Conservation (phyloP, 2,888 invertebrate species). For the Conus canariensis region DNA sequence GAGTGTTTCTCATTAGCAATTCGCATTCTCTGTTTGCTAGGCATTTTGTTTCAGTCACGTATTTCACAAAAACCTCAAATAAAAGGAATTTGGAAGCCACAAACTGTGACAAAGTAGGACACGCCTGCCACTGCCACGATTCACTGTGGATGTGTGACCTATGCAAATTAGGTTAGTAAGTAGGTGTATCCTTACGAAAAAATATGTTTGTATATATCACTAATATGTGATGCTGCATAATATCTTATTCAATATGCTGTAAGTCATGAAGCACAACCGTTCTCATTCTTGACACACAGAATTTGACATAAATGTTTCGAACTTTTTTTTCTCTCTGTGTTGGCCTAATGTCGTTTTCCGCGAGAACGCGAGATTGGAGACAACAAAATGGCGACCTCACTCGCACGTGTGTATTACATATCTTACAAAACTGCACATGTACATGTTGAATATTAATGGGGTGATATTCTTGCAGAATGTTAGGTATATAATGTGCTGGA, state of each 20-base stretch:
- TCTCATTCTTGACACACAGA: background rate
- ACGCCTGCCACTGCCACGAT: constrained; percentile 44
- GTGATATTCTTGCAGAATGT: too few species aligned
- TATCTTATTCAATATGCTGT: background rate
- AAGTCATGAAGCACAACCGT: background rate
- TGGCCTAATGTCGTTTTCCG: background rate
- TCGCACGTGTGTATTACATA: constrained; percentile 35
- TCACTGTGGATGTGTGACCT: constrained; percentile 43
- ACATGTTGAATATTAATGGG: too few species aligned
- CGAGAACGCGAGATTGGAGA: constrained; percentile 25
- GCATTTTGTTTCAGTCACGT: constrained; percentile 84
- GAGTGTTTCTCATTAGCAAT: constrained; percentile 98
- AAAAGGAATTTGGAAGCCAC: constrained; percentile 24
- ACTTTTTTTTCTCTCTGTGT: constrained; percentile 14
- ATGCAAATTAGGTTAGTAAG: constrained; percentile 56
- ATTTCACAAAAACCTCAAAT: constrained; percentile 22
- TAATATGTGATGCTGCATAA: background rate
- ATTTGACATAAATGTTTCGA: background rate
- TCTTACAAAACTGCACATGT: too few species aligned
- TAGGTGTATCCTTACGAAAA: constrained; percentile 38
- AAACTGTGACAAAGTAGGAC: background rate
- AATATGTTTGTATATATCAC: background rate
- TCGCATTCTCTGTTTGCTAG: constrained; percentile 99
- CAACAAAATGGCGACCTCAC: constrained; percentile 37
- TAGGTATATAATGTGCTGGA: too few species aligned